phyloP scores from a whole-genome alignment of 2,797 vertebrate genomes.

The Valencia hispanica region DNA sequence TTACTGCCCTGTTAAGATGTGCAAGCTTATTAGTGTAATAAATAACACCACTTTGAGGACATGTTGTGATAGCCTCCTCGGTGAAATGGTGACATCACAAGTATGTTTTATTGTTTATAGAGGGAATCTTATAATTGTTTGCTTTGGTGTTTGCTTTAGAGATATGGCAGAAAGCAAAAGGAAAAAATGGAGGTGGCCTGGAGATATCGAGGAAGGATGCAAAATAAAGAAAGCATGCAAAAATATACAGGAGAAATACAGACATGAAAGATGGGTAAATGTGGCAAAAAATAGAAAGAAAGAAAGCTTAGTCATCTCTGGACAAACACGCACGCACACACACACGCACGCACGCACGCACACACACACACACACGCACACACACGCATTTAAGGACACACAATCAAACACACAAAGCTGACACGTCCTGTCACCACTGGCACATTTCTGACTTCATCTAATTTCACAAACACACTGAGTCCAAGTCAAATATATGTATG shows the following conservation, averaged over 20 bases:
- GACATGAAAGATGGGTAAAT: not conserved
- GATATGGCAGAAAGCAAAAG: not conserved
- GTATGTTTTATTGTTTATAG: not conserved
- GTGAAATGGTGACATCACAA: not conserved
- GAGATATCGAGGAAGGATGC: not conserved
- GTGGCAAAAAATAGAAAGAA: not conserved
- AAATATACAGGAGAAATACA: not conserved
- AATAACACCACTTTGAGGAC: not conserved
- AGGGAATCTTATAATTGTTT: not conserved
- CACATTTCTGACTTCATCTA: slow-evolving; percentile 3
- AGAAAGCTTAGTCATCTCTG: not conserved
- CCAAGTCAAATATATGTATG: not conserved
- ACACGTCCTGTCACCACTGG: not conserved
- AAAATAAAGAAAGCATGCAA: not conserved
- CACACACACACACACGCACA: not conserved
- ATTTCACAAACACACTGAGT: not conserved
- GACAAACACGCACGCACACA: not conserved
- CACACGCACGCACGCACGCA: not conserved
- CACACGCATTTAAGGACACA: not conserved
- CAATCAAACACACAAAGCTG: not conserved
- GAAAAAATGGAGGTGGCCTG: not conserved
- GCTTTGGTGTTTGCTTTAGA: not conserved
- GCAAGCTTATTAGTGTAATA: not conserved
- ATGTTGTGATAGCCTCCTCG: not conserved
- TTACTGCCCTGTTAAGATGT: not conserved